Base-by-base conservation (phyloP, 2,113 vertebrate genomes). In the Apaloderma vittatum region DNA sequence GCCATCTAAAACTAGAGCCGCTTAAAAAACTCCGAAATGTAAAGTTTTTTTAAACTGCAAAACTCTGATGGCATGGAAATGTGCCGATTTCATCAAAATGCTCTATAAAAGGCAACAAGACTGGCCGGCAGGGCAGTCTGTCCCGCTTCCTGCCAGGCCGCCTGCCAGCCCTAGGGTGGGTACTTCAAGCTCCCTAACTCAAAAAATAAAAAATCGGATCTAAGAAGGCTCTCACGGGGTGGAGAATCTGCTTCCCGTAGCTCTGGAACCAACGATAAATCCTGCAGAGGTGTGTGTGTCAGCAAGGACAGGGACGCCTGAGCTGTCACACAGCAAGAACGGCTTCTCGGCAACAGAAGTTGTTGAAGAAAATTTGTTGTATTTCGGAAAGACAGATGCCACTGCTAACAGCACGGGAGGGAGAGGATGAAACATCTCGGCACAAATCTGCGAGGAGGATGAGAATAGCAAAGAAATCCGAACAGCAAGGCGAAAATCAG, bases 141-240 rank as follows among this genome's bases (percentile, higher is more conserved):
- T 73, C 94, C 90, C 46, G 94, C 94, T 97, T 96, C 95, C 96
- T 97, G 92, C 94, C 93, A 94, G 96, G 96, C 96, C 15, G 95
- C 94, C 95, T 96, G 96, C 96, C 96, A 97, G 96, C 67, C 93
- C 70, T 15, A 75, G 92, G 94, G 90, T 93, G 92, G 95, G 92
- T 86, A 90, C 77, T 85, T 57, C 54, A 24, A 90, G 54, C 70
- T 96, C 80, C 66, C 24, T 22, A 48, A 75, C 26, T 59, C 37
- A 84, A 45, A 93, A 94, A 94, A 71, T 72, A 22, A 58, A 63
- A 82, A 73, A 46, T 76, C 62, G 58, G 81, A 65, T 32, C 68
- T 0, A 22, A 89, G 73, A 81, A 75, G 30, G 49, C 74, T 85
- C 61, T 65, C 57, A 78, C 12, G 1, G 49, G 58, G 95, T 73